Percentiles rank a stretch among this genome's conserved stretches.
Conservation (phyloP, 2,113 vertebrate species). For the Pomatostomus ruficeps region DNA sequence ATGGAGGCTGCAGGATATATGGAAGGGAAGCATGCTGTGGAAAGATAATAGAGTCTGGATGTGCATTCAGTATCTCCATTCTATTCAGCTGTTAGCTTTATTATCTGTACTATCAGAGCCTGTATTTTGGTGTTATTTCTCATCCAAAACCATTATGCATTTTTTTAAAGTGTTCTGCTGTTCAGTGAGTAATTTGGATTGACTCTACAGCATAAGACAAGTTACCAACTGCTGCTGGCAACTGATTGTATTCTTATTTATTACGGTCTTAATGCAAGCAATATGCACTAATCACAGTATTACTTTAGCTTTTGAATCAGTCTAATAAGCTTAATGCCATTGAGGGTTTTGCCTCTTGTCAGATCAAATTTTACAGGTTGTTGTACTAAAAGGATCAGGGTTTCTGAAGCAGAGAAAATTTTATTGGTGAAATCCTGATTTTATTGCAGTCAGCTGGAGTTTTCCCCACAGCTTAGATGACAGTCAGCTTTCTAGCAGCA, state of each 20-base stretch:
- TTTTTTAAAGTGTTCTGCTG: not conserved
- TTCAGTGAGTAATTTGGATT: not conserved
- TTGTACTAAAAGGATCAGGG: not conserved
- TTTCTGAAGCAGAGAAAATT: not conserved
- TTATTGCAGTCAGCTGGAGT: not conserved
- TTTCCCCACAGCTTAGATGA: not conserved
- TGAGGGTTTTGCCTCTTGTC: not conserved
- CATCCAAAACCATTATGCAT: not conserved
- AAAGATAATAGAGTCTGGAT: not conserved
- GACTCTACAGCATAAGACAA: not conserved
- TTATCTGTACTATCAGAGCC: not conserved
- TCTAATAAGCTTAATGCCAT: not conserved
- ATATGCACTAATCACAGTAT: not conserved
- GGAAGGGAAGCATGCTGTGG: not conserved
- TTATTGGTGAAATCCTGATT: not conserved
- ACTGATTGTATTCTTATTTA: not conserved
- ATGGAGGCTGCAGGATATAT: not conserved
- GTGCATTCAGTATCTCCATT: not conserved
- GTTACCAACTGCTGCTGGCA: slow-evolving; percentile 5
- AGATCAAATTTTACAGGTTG: not conserved
- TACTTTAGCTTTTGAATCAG: slow-evolving; percentile 4
- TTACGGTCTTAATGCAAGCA: not conserved
- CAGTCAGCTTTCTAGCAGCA: not conserved
- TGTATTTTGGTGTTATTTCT: not conserved
- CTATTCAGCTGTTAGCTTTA: not conserved